A percentile compares a stretch with the other conserved stretches of the same genome.
Evolutionary conservation across 2,888 invertebrate species (phyloP).

Genomic region (Polyploca ridens): DNA sequence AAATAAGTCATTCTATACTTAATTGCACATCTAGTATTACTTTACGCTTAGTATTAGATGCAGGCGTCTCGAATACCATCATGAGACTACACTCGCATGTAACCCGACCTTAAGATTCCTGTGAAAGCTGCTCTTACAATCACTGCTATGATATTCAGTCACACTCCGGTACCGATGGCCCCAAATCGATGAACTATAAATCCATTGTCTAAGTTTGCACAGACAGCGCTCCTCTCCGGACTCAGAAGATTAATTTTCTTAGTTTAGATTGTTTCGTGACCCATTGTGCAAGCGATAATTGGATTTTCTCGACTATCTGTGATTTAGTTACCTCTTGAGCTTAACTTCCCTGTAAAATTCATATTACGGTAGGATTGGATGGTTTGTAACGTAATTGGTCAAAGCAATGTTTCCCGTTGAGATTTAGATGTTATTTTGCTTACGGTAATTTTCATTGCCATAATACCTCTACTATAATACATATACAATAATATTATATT

Average conservation of each 20-base stretch:
- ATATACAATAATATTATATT: too few species aligned
- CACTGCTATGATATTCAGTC: slow-evolving; percentile 52
- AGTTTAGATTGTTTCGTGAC: slow-evolving; percentile 85
- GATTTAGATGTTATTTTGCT: neutral
- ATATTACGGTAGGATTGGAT: slow-evolving; percentile 24
- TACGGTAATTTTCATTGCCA: neutral
- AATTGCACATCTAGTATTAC: neutral
- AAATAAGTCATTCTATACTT: neutral
- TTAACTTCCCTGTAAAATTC: slow-evolving; percentile 57
- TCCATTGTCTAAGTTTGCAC: slow-evolving; percentile 84
- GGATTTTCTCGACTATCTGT: slow-evolving; percentile 80
- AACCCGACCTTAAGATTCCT: slow-evolving; percentile 29
- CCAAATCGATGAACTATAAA: slow-evolving; percentile 84
- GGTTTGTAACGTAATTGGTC: slow-evolving; percentile 6
- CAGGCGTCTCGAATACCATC: slow-evolving; percentile 13
- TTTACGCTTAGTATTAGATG: neutral
- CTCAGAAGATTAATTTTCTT: slow-evolving; percentile 84
- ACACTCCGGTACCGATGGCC: slow-evolving; percentile 65
- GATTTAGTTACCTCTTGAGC: slow-evolving; percentile 78
- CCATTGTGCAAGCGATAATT: slow-evolving; percentile 84
- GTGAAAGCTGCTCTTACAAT: slow-evolving; percentile 26
- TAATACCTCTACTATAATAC: neutral
- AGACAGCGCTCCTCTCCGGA: slow-evolving; percentile 79
- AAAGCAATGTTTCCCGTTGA: neutral
- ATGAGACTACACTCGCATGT: slow-evolving; percentile 19